Conservation (phyloP, 2,888 invertebrate genomes). For the Tipula helvola region DNA sequence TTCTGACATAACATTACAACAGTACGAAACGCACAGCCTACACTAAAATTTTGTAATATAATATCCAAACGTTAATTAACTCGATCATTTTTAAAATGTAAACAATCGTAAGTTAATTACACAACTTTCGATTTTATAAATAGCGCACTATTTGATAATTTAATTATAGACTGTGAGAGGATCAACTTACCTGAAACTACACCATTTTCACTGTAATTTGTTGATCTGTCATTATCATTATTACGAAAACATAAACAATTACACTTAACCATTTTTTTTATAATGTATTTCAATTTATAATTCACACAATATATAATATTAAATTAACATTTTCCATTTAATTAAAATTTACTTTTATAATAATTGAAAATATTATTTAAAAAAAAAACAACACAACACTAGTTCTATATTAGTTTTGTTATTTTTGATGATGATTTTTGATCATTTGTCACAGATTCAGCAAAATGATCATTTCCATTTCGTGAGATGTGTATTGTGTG, state of each 20-base stretch:
- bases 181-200: background rate
- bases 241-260: conserved; percentile 8
- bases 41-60: background rate
- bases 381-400: background rate
- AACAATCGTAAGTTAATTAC: background rate
- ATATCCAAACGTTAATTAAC: background rate
- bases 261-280: conserved; percentile 4
- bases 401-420: background rate
- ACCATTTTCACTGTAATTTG: conserved; percentile 9
- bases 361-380: background rate
- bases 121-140: background rate
- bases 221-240: conserved; percentile 7
- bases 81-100: background rate
- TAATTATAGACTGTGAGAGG: background rate
- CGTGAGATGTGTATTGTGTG: background rate
- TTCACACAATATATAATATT: background rate
- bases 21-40: background rate
- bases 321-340: background rate
- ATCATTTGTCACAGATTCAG: background rate
- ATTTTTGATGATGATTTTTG: background rate
- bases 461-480: background rate
- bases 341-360: background rate
- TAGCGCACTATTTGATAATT: background rate
- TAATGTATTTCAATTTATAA: background rate
- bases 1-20: background rate